Evolutionary conservation across 2,113 vertebrate genomes (phyloP), one percentile per base, ranked within the genome.

Genomic region (Aspiorhynchus laticeps): DNA sequence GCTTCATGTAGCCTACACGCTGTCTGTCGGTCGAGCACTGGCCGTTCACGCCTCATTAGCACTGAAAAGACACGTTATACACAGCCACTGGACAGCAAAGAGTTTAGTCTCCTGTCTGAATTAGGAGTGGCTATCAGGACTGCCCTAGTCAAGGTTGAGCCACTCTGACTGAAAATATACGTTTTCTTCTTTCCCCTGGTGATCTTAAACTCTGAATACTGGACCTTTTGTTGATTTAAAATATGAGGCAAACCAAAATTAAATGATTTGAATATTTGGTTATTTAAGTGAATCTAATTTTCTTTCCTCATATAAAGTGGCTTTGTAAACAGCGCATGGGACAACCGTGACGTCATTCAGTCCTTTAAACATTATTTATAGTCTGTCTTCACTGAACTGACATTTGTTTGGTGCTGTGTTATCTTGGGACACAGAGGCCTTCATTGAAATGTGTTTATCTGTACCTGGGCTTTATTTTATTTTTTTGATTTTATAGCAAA

Each of bases 31-130:
- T 91, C 85, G 86, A 90, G 85, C 90, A 85, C 85, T 87, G 89
- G 69, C 56, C 8, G 21, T 90, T 93, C 92, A 94, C 74, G 94
- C 93, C 89, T 88, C 89, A 91, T 86, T 53, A 88, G 76, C 89
- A 85, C 89, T 83, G 91, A 94, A 95, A 93, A 92, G 90, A 86
- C 90, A 83, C 5, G 93, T 95, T 95, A 94, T 67, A 67, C 90
- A 90, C 94, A 93, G 92, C 91, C 92, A 94, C 91, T 93, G 93
- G 74, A 91, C 85, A 91, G 94, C 92, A 95, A 95, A 84, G 92
- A 90, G 86, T 91, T 93, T 94, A 87, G 94, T 93, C 93, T 93
- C 92, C 87, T 87, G 89, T 90, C 79, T 85, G 85, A 83, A 79
- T 88, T 91, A 73, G 53, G 73, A 65, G 76, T n/a, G 31, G 48